These are phyloP conservation scores for Gymnosoma rotundatum DNA, from an alignment of 2,888 invertebrate species.

Conservation along the genomic window DNA sequence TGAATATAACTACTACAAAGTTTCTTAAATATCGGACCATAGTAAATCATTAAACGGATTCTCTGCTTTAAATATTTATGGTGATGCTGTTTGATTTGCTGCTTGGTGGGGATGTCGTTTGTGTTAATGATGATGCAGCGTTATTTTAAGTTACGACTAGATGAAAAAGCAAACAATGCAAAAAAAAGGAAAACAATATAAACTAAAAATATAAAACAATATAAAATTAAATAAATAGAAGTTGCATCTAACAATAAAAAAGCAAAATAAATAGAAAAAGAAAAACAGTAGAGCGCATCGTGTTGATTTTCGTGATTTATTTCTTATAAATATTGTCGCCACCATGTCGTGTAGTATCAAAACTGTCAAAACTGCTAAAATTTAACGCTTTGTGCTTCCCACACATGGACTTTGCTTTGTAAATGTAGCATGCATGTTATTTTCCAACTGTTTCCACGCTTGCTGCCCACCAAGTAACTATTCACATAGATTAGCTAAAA, in stretches of 20 bases:
- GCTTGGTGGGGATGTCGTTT: conserved; percentile 20
- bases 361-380: conserved; percentile 78
- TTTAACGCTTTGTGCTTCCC: conserved; percentile 75
- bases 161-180: conserved; percentile 21
- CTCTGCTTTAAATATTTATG: conserved; percentile 1
- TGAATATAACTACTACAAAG: background rate
- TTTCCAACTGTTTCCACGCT: conserved; percentile 82
- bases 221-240: conserved; percentile 63
- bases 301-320: conserved; percentile 77
- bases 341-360: conserved; percentile 73
- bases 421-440: conserved; percentile 80
- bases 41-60: conserved; percentile 66
- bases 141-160: conserved; percentile 31
- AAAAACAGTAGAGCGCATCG: conserved; percentile 67
- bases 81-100: conserved; percentile 30
- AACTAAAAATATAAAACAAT: conserved; percentile 30
- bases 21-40: conserved; percentile 60
- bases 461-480: conserved; percentile 80
- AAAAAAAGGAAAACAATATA: conserved; percentile 32
- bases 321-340: conserved; percentile 73
- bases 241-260: conserved; percentile 54
- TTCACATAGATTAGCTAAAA: conserved; percentile 48
- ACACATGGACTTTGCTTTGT: conserved; percentile 71
- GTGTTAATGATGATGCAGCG: conserved; percentile 39
- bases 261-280: conserved; percentile 15